phyloP scores from a whole-genome alignment of 1,140 invertebrate genomes.

The Uloborus diversus region DNA sequence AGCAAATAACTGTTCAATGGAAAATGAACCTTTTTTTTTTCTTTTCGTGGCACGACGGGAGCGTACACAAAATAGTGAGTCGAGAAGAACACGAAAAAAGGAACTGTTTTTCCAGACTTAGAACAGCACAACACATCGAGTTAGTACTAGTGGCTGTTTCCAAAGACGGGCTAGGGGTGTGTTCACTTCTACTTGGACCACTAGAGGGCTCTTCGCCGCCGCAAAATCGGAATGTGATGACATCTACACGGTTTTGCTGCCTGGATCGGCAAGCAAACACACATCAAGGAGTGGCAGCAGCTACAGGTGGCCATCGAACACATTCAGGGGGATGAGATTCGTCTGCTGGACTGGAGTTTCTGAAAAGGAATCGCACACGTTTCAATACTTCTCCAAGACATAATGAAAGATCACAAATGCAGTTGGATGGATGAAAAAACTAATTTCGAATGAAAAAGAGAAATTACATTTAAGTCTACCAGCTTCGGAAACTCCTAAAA shows the following conservation, averaged over 20 bases:
- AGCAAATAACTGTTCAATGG: too few species aligned
- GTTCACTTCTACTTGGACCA: slow-evolving; percentile 41
- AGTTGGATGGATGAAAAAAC: too few species aligned
- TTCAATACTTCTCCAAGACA: too few species aligned
- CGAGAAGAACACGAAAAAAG: slow-evolving; percentile 1
- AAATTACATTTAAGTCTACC: too few species aligned
- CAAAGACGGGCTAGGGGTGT: neutral
- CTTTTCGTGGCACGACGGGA: too few species aligned
- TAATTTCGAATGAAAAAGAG: too few species aligned
- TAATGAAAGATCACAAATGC: too few species aligned
- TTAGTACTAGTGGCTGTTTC: too few species aligned
- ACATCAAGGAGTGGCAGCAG: neutral
- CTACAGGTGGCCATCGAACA: slow-evolving; percentile 35
- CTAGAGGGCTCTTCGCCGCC: slow-evolving; percentile 32
- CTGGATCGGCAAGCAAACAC: neutral
- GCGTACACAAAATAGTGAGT: neutral
- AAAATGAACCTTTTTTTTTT: too few species aligned
- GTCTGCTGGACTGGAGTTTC: slow-evolving; percentile 44
- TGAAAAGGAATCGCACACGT: neutral
- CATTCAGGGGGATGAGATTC: slow-evolving; percentile 41
- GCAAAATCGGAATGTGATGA: slow-evolving; percentile 40
- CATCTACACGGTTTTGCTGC: neutral
- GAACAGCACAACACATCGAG: too few species aligned
- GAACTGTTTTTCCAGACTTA: too few species aligned
- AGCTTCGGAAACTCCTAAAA: too few species aligned